These are phyloP conservation scores for Apistogramma diplotaenia DNA, from an alignment of 2,113 vertebrate species.

Conservation along the genomic window DNA sequence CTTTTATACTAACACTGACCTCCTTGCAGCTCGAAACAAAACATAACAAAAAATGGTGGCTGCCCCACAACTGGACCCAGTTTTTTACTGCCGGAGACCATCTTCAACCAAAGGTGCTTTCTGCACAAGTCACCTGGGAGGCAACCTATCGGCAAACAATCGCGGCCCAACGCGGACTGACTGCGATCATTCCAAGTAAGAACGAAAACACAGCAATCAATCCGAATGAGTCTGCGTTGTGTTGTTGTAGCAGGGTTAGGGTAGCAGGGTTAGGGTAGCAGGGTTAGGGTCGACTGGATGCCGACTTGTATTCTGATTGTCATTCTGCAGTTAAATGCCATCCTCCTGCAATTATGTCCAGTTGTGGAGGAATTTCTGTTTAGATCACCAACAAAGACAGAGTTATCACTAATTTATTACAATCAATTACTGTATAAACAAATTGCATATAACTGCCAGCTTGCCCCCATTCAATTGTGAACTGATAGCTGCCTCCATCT, in stretches of 20 bases:
- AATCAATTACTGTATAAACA: background rate
- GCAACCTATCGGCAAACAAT: background rate
- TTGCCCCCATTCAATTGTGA: no score
- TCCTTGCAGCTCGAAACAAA: background rate
- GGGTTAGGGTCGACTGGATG: background rate
- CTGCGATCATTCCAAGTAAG: no score
- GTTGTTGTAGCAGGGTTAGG: background rate
- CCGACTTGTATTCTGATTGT: background rate
- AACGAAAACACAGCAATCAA: background rate
- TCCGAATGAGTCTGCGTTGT: fast-evolving
- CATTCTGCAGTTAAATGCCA: background rate
- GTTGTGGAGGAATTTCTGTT: background rate
- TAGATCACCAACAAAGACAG: background rate
- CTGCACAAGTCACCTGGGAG: background rate
- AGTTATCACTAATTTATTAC: background rate
- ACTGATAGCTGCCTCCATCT: no score
- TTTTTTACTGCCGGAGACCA: background rate
- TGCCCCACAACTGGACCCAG: no score
- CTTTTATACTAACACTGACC: no score
- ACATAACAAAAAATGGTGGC: no score
- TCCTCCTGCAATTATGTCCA: background rate
- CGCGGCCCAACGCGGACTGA: no score
- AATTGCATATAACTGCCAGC: background rate
- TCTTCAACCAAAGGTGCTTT: background rate
- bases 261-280: no score